These are phyloP conservation scores for Paraplagusia blochii DNA, from an alignment of 2,113 vertebrate genomes.

Conservation along the genomic window DNA sequence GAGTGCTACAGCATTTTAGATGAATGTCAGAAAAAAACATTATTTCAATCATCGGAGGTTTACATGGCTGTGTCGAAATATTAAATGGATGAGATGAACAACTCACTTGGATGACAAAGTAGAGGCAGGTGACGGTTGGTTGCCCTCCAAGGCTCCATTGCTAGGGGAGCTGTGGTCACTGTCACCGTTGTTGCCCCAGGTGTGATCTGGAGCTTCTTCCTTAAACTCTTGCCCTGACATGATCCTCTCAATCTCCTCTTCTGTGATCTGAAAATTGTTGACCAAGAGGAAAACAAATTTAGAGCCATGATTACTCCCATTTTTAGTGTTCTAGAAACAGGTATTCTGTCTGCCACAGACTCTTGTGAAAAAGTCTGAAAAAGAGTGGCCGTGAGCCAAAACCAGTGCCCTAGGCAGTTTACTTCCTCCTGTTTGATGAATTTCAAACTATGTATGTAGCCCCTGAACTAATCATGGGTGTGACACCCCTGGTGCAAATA, in stretches of 20 bases:
- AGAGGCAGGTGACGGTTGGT: constrained; percentile 95
- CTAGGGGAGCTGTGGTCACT: constrained; percentile 97
- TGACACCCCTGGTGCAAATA: no score
- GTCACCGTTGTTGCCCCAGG: constrained; percentile 96
- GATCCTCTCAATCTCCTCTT: constrained; percentile 97
- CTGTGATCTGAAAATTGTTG: constrained; percentile 87
- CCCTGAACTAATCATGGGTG: no score
- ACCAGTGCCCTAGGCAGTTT: no score
- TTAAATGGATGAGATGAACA: constrained; percentile 10
- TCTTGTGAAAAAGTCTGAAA: no score
- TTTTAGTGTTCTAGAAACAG: no score
- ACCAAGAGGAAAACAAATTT: no score
- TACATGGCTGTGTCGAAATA: neutral
- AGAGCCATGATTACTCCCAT: no score
- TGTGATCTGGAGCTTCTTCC: constrained; percentile 87
- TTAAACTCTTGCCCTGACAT: constrained; percentile 99
- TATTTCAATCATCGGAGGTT: constrained; percentile 43
- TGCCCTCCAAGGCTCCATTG: constrained; percentile 94
- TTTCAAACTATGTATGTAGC: no score
- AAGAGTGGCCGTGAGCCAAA: no score
- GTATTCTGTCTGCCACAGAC: no score
- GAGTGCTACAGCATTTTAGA: constrained; percentile 53
- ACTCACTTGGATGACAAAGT: constrained; percentile 95
- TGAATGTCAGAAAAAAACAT: constrained; percentile 53
- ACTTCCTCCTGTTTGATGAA: no score